These are phyloP conservation scores for Sphaerodactylus townsendi DNA, from an alignment of 2,113 vertebrate species.

Conservation along the genomic window DNA sequence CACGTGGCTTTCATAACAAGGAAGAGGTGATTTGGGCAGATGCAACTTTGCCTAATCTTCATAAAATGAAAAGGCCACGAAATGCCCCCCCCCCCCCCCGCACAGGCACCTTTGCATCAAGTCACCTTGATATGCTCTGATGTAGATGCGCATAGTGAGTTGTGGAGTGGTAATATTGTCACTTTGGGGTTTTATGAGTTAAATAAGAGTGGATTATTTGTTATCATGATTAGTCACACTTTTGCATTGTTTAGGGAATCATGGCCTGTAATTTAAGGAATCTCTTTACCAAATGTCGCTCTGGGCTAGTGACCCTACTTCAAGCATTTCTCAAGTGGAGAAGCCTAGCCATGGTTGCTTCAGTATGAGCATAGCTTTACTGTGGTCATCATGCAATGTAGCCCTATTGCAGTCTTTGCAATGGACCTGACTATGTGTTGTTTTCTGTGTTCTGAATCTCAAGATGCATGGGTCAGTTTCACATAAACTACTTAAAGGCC, in stretches of 20 bases:
- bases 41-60: not conserved
- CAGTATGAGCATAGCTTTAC: not conserved
- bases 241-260: not conserved
- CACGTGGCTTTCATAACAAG: not conserved
- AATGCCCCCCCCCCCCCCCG: not conserved
- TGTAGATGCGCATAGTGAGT: not conserved
- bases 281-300: not conserved
- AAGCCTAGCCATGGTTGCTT: not conserved
- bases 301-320: accelerated
- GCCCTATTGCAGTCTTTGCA: not conserved
- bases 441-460: not conserved
- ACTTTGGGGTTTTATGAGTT: not conserved
- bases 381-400: not conserved
- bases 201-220: not conserved
- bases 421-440: not conserved
- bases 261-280: not conserved
- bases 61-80: not conserved
- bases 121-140: not conserved
- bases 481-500: not conserved
- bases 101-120: not conserved
- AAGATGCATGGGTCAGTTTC: not conserved
- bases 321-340: not conserved
- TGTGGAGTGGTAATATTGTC: not conserved
- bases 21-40: not conserved
- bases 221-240: not conserved